phyloP scores from a whole-genome alignment of 2,113 vertebrate species.

The Chaenogobius annularis region DNA sequence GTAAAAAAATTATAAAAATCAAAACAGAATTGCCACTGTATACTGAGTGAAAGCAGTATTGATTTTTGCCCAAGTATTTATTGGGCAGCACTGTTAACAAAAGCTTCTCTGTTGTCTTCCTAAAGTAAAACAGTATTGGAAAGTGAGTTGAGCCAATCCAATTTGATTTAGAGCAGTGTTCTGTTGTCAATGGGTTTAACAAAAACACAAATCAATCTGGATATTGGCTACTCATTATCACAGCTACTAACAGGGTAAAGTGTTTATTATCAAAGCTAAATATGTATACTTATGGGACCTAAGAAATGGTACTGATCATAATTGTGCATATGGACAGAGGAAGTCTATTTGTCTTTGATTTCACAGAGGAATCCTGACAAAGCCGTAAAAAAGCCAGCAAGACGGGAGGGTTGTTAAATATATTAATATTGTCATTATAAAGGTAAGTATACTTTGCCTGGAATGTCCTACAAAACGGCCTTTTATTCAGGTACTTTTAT shows the following conservation, averaged over 20 bases:
- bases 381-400: no score
- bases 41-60: slow-evolving; percentile 31
- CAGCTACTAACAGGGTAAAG: background rate
- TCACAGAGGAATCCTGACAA: no score
- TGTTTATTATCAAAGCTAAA: no score
- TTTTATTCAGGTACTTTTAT: no score
- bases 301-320: no score
- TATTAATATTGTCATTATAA: no score
- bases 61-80: slow-evolving; percentile 46
- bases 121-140: slow-evolving; percentile 8
- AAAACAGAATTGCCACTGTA: background rate
- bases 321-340: no score
- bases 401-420: no score
- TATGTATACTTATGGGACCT: no score
- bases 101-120: slow-evolving; percentile 23
- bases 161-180: background rate
- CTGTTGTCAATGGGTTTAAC: background rate
- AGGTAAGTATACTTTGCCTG: no score
- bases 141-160: background rate
- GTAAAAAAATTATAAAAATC: slow-evolving; percentile 10
- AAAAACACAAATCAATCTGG: background rate
- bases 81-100: slow-evolving; percentile 15
- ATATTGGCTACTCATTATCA: background rate
- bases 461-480: no score
- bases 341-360: no score